phyloP scores from a whole-genome alignment of 2,113 vertebrate species.

The Oryzias celebensis region DNA sequence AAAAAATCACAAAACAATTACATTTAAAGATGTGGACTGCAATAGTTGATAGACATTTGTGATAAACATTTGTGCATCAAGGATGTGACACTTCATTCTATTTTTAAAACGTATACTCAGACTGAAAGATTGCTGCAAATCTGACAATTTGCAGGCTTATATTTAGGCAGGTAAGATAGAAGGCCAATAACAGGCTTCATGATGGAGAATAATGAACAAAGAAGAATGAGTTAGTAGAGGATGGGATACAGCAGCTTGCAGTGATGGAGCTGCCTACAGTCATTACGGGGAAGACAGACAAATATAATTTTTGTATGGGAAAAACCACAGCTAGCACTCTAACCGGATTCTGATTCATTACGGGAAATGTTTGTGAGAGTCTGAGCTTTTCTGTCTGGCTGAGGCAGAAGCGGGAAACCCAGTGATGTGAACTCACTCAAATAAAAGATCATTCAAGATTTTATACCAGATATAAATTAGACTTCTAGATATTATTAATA shows the following conservation, averaged over 20 bases:
- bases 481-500: too few relatives aligned
- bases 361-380: constrained; percentile 61
- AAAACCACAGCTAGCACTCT: constrained; percentile 58
- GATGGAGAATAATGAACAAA: constrained; percentile 28
- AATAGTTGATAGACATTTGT: constrained; percentile 11
- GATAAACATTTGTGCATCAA: background rate
- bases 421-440: background rate
- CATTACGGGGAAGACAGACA: constrained; percentile 44
- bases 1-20: background rate
- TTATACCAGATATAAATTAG: too few relatives aligned
- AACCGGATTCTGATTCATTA: constrained; percentile 51
- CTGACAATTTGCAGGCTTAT: background rate
- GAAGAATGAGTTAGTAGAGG: constrained; percentile 9
- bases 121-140: constrained; percentile 2
- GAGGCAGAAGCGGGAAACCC: constrained; percentile 11
- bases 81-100: background rate
- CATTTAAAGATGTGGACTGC: constrained; percentile 6
- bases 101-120: background rate
- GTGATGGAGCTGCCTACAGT: constrained; percentile 32
- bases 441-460: background rate
- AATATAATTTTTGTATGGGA: constrained; percentile 34
- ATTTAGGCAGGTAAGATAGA: constrained; percentile 4
- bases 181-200: background rate
- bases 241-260: constrained; percentile 39
- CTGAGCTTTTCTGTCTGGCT: constrained; percentile 19